These are phyloP conservation scores for Dynastes tityus DNA, from an alignment of 2,888 invertebrate species.

Conservation along the genomic window DNA sequence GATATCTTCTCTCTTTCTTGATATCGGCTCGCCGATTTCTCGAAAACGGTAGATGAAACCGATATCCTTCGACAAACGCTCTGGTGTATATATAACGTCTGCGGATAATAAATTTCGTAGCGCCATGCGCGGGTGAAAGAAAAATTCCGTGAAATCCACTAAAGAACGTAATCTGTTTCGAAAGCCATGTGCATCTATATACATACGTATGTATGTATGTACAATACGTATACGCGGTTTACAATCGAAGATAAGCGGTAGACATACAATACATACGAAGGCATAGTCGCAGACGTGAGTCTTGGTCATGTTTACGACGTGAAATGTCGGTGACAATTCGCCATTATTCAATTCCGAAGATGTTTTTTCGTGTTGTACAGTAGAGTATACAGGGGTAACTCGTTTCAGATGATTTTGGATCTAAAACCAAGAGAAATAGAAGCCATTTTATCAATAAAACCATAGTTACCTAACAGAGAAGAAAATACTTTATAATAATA, in stretches of 20 bases:
- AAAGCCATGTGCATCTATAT: background rate
- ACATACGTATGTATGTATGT: background rate
- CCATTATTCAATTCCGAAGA: background rate
- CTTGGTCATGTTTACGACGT: too few species aligned
- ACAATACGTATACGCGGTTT: background rate
- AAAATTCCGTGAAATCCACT: constrained; percentile 30
- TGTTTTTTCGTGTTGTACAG: too few species aligned
- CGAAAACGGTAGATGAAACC: constrained; percentile 15
- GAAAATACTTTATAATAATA: too few species aligned
- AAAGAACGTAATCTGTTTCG: constrained; percentile 26
- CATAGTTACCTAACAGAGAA: too few species aligned
- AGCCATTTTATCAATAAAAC: too few species aligned
- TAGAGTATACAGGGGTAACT: too few species aligned
- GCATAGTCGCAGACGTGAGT: background rate
- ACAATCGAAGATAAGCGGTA: too few species aligned
- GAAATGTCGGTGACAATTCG: too few species aligned
- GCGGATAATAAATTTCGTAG: constrained; percentile 23
- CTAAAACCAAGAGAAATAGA: too few species aligned
- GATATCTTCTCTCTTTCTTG: background rate
- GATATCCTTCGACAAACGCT: background rate
- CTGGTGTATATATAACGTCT: background rate
- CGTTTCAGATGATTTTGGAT: too few species aligned
- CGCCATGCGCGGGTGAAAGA: constrained; percentile 10
- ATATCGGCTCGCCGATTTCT: background rate
- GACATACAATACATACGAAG: too few species aligned